Evolutionary conservation across 1,140 invertebrate species (phyloP), one percentile per base, ranked within the genome.

Genomic region (Sarcophaga bullata): DNA sequence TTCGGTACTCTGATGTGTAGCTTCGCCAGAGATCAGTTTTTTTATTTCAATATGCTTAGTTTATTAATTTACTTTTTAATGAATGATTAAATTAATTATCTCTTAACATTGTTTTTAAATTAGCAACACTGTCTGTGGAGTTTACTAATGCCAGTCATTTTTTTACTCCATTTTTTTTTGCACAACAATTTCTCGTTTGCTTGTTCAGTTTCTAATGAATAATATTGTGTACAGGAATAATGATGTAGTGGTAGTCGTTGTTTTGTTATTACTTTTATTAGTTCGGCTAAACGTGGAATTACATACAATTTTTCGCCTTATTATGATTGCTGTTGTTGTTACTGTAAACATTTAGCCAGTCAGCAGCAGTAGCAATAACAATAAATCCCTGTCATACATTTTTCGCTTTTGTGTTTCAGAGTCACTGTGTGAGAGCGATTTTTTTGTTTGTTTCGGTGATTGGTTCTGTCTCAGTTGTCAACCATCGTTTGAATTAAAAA

Each of bases 401-500:
- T 25, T 68, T 68, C 19, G 17, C 19, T 68, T 68, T 25, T 3
- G 15, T 7, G 54, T 58, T 58, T n/a, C 3, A 58, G 13, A 58
- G 54, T n/a, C 13, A 58, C 13, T 17, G 75, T 78, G 48, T 78
- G 48, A 46, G 73, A 76, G 73, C 48, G 46, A 19, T 78, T 52
- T 78, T 17, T 72, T 72, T 72, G 17, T 72, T 19, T 72, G 15
- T 72, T 72, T 72, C 62, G 62, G 1, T 72, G 62, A 9, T 7
- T 62, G 8, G 19, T 15, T 15, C 15, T 15, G 10, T 50, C 62
- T 78, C 75, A 78, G 75, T 78, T 78, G 75, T 78, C 75, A 78
- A 78, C 75, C 48, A 78, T 78, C 75, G 75, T 50, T 52, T 78
- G 75, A 52, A 50, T 78, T 25, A 78, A 78, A 52, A 19, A 78